Conservation (phyloP, 2,113 vertebrate genomes). For the Oreochromis tanganicae region DNA sequence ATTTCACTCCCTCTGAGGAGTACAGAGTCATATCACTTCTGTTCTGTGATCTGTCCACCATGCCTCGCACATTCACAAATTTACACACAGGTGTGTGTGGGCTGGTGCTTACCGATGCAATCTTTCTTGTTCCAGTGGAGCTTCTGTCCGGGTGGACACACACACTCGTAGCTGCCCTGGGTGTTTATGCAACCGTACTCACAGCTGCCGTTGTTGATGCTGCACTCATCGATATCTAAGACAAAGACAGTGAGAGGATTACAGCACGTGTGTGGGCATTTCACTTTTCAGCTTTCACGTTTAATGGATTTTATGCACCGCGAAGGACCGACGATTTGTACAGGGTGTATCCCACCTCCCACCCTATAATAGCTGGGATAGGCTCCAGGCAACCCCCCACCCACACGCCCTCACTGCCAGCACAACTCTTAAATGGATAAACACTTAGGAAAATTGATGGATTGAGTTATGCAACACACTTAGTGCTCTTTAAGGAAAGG, state of each 20-base stretch:
- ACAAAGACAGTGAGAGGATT: background rate
- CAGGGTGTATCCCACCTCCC: background rate
- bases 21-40: slow-evolving; percentile 27
- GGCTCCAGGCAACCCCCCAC: background rate
- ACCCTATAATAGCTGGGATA: background rate
- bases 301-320: background rate
- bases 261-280: background rate
- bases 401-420: background rate
- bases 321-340: background rate
- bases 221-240: slow-evolving; percentile 91
- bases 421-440: background rate
- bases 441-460: background rate
- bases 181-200: slow-evolving; percentile 85
- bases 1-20: slow-evolving; percentile 84
- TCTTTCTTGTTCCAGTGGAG: slow-evolving; percentile 97
- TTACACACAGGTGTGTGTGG: background rate
- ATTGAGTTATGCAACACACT: background rate
- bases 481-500: background rate
- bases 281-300: background rate
- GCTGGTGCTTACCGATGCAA: slow-evolving; percentile 79
- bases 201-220: slow-evolving; percentile 86
- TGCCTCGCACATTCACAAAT: background rate
- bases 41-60: background rate
- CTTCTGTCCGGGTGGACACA: slow-evolving; percentile 82
- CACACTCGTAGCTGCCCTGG: slow-evolving; percentile 84